phyloP scores from a whole-genome alignment of 2,797 vertebrate genomes.

The Tamandua tetradactyla region DNA sequence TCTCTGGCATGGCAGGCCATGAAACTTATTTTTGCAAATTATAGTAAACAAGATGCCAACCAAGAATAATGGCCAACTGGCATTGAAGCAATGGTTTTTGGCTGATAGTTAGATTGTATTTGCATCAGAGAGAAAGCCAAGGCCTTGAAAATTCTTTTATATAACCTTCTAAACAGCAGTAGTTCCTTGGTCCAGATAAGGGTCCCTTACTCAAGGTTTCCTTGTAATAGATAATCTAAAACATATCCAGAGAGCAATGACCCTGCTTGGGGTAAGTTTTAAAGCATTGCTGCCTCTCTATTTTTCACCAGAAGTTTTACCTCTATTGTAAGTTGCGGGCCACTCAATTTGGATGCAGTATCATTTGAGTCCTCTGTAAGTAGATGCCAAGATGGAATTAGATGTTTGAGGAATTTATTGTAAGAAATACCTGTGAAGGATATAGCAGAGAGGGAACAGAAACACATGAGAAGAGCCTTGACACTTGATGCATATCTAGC shows the following conservation, averaged over 20 bases:
- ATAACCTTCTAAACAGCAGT: background rate
- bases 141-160: background rate
- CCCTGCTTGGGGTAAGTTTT: background rate
- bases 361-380: background rate
- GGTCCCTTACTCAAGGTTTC: background rate
- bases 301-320: background rate
- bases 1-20: too few species aligned
- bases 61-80: background rate
- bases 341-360: background rate
- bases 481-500: background rate
- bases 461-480: background rate
- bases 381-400: background rate
- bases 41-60: background rate
- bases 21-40: slow-evolving; percentile 36
- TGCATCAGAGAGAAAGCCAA: slow-evolving; percentile 32
- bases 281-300: background rate
- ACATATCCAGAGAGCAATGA: background rate
- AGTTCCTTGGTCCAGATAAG: background rate
- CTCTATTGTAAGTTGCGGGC: background rate
- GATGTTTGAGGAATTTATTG: background rate
- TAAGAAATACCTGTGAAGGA: background rate
- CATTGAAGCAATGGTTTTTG: background rate
- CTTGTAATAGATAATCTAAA: slow-evolving; percentile 34
- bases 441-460: background rate
- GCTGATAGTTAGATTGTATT: background rate